Evolutionary conservation across 2,797 vertebrate genomes (phyloP), one percentile per base, ranked within the genome.

Genomic region (Mormyrops boulengeri): DNA sequence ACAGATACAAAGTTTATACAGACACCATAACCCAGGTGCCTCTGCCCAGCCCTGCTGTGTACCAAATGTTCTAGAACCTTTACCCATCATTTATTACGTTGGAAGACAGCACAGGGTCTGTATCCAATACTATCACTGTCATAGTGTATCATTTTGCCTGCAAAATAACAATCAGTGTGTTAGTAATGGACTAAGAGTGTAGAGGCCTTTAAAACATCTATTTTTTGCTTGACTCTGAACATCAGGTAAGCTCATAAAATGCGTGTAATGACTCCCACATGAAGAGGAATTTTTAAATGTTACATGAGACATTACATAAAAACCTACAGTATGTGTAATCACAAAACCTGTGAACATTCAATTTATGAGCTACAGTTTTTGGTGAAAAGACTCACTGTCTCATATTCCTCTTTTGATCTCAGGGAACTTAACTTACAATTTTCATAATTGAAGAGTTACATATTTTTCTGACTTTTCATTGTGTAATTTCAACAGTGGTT

Each of bases 11-110:
- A 96, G 97, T 34, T 93, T 98, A 89, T 98, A 98, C 93, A 98
- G 97, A 92, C 96, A 97, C 91, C 97, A 98, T 95, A 98, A 98
- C 92, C 98, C 98, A 0, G 97, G 97, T 17, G 98, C 97, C 0
- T 98, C 98, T 7, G 97, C 97, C 30, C 96, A 97, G 66, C 98
- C 98, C 0, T 98, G 98, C 95, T 98, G 98, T 2, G 97, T 97
- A 1, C 97, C 98, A 4, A 95, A 97, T 91, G 92, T 93, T 0
- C 94, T 98, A 88, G 97, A 97, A 5, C 96, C 97, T 0, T 95
- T 98, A 91, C 95, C 97, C 62, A 98, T 98, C 91, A 92, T 98
- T 34, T 98, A 98, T 94, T 98, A 97, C 50, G 97, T 98, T 92
- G 98, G 98, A 89, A 95, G 98, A 89, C 95, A 96, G 88, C 93